Base-by-base conservation (phyloP, 2,797 vertebrate genomes). In the Melanotaenia pygmaea region DNA sequence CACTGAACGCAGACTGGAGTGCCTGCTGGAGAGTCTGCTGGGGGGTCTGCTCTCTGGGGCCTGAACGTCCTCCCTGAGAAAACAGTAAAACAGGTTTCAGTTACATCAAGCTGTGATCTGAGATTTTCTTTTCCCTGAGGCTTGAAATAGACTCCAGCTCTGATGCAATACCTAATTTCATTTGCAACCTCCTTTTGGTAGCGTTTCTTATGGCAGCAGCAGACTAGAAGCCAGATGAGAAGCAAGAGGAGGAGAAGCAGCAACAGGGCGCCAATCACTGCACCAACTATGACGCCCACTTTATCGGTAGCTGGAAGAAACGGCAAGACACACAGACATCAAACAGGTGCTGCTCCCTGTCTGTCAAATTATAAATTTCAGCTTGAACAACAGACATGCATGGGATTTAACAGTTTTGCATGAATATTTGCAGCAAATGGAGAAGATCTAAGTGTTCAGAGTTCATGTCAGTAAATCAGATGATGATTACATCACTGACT, bases 221-320 rank as follows among this genome's bases (percentile, higher is more conserved):
- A 95, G 86, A 95, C 47, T 70, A 97, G 88, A 0, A 96, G 95
- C 94, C 96, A 96, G 89, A 97, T 93, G 89, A 97, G 94, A 28
- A 97, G 43, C 56, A 96, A 88, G 11, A 98, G 94, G 20, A 97
- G 93, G 18, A 95, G 93, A 60, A 97, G 77, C 37, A 96, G 85
- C 74, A 99, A 87, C 53, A 98, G 67, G 2, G 95, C 92, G 12
- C 96, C 96, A 54, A 98, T 93, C 75, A 98, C 94, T 0, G 95
- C 94, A 7, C 96, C 97, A 0, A 86, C 91, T 35, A 99, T 97
- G 76, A 98, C 80, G n/a, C 96, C 96, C 0, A 76, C 88, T 40
- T 92, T 94, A 79, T 90, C 85, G 60, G 84, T 82, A 1, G 95
- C 97, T 96, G 51, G 13, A 87, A 73, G 85, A 87, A 13, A 9